Percentiles rank a stretch among this genome's conserved stretches.
These are phyloP conservation scores for Allolobophora icterica DNA, from an alignment of 2,888 invertebrate species.

Conservation along the genomic window DNA sequence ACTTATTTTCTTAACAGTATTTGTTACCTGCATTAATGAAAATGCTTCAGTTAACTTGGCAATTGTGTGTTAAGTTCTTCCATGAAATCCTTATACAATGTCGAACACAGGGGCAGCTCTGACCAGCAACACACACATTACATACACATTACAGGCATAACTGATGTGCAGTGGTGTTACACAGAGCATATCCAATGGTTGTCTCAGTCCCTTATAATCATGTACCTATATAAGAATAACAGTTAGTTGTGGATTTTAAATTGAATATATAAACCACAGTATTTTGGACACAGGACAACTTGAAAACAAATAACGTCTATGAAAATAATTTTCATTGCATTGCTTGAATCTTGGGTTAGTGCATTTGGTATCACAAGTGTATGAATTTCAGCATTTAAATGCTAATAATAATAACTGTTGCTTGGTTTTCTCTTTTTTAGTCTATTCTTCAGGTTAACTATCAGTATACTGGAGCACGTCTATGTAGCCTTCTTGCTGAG, in stretches of 20 bases:
- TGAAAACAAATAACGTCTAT: background rate
- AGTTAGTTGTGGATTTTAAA: background rate
- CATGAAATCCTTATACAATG: too few species aligned
- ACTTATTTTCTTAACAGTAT: too few species aligned
- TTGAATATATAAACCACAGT: background rate
- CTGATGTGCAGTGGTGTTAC: too few species aligned
- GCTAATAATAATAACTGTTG: background rate
- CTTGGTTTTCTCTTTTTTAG: background rate
- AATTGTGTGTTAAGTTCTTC: too few species aligned
- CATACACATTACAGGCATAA: too few species aligned
- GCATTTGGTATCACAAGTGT: background rate
- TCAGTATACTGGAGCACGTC: conserved; percentile 25
- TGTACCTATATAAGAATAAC: background rate
- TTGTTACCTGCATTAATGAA: too few species aligned
- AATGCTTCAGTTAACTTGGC: too few species aligned
- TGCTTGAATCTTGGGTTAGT: background rate
- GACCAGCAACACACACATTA: too few species aligned
- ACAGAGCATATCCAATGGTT: background rate
- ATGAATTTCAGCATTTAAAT: background rate
- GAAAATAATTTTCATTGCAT: background rate
- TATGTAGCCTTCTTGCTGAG: background rate
- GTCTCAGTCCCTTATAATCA: background rate
- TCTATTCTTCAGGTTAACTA: conserved; percentile 11
- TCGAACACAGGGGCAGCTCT: too few species aligned
- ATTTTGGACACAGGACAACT: background rate